These are phyloP conservation scores for Pristionchus fissidentatus DNA, from an alignment of 2,888 invertebrate genomes.

Conservation along the genomic window DNA sequence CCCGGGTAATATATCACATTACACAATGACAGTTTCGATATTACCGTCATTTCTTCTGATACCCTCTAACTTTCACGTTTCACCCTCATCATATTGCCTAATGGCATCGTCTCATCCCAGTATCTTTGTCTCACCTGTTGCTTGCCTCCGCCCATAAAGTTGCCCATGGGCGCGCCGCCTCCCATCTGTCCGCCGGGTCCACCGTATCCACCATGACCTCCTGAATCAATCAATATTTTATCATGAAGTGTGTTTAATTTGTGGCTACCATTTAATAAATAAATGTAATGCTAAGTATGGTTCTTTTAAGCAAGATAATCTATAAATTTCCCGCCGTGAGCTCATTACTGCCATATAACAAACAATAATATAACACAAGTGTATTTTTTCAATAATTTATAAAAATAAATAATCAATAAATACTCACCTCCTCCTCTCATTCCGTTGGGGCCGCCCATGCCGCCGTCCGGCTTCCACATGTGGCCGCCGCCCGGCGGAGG, in stretches of 20 bases:
- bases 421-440: constrained; percentile 47
- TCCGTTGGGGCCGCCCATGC: constrained; percentile 52
- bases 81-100: neutral
- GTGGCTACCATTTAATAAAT: neutral
- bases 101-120: neutral
- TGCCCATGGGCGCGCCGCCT: constrained; percentile 21
- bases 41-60: too few relatives aligned
- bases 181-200: constrained; percentile 12
- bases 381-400: too few relatives aligned
- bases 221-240: constrained; percentile 46
- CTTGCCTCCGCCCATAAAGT: constrained; percentile 42
- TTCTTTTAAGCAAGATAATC: too few relatives aligned
- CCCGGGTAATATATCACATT: neutral
- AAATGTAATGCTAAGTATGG: neutral
- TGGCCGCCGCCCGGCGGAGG: constrained; percentile 12
- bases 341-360: too few relatives aligned
- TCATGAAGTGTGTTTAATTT: neutral
- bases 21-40: neutral
- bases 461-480: constrained; percentile 55
- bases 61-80: neutral
- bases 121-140: neutral
- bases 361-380: too few relatives aligned
- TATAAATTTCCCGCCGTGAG: too few relatives aligned
- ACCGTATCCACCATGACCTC: constrained; percentile 9
- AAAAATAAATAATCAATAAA: neutral